Base-by-base conservation (phyloP, 2,113 vertebrate genomes). In the Chaetodon auriga region DNA sequence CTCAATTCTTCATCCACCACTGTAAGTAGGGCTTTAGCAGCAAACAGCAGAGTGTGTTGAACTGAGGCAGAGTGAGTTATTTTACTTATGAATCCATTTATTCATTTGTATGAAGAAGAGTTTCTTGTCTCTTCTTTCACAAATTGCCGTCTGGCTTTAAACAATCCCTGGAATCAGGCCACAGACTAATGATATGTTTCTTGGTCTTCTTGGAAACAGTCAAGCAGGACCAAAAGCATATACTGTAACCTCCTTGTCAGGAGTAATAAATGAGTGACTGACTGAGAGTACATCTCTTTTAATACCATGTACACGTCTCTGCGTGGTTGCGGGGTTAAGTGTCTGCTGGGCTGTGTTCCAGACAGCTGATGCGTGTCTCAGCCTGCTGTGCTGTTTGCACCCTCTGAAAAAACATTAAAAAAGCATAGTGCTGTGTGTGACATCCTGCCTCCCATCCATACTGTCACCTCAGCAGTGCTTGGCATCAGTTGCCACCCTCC, bases 321-420 rank as follows among this genome's bases (percentile, higher is more conserved):
- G 75, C 25, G 5, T 86, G 76, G 48, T 75, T 71, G 53, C 82
- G 57, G 83, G 68, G 80, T 87, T 84, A 83, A 87, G 85, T 77
- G 81, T 80, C 70, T 43, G n/a, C 86, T 85, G 84, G 87, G 83
- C 77, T 74, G 43, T 5, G 46, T 62, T 93, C 86, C 83, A 89
- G 68, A 70, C 81, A 85, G 83, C 76, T 84, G 82, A 83, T 88
- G 87, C 48, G 4, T 85, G 79, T 90, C 78, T 71, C 64, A 58
- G 64, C 89, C 78, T 78, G 86, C 83, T 89, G 85, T 53, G 72
- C 80, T 85, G 74, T 83, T 90, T 90, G 75, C 78, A 69, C 57
- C 68, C 49, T 53, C 61, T 77, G 58, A 64, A 74, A 65, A 23
- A 75, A 68, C 81, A 46, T 45, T 25, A 57, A 57, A 60, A 75